Percentiles rank a stretch among this genome's conserved stretches.
Conservation (phyloP, 2,888 invertebrate species). For the Nomada ruficornis region DNA sequence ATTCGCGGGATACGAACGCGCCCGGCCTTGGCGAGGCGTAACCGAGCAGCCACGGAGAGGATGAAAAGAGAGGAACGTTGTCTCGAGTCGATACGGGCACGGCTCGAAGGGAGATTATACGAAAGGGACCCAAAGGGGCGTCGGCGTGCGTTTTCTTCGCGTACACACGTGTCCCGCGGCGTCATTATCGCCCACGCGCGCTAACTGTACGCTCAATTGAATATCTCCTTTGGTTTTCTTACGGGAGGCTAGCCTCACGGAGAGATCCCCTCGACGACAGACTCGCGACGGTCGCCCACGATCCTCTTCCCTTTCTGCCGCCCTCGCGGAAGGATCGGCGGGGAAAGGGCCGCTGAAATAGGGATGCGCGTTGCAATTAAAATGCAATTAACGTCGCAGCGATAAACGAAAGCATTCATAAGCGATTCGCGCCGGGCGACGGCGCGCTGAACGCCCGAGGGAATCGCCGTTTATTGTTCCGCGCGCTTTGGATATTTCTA, state of each 20-base stretch:
- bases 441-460: not conserved
- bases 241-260: slow-evolving; percentile 24
- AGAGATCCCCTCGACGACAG: slow-evolving; percentile 51
- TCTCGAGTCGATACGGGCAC: slow-evolving; percentile 44
- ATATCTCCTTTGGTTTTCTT: slow-evolving; percentile 63
- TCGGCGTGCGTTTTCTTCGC: slow-evolving; percentile 63
- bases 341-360: slow-evolving; percentile 4
- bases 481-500: not conserved
- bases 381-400: slow-evolving; percentile 48
- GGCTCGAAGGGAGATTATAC: slow-evolving; percentile 56
- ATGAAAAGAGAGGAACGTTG: not conserved
- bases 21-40: slow-evolving; percentile 41
- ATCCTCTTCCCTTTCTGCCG: not conserved
- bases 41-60: slow-evolving; percentile 16
- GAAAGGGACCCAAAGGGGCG: slow-evolving; percentile 53
- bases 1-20: slow-evolving; percentile 7
- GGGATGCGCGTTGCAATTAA: slow-evolving; percentile 49
- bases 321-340: not conserved
- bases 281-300: slow-evolving; percentile 66
- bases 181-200: slow-evolving; percentile 80
- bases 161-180: slow-evolving; percentile 62
- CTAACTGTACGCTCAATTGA: slow-evolving; percentile 79
- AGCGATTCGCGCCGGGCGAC: slow-evolving; percentile 9
- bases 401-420: slow-evolving; percentile 6
- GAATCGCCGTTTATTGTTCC: slow-evolving; percentile 24